Base-by-base conservation (phyloP, 2,113 vertebrate genomes). In the Myiozetetes cayanensis region DNA sequence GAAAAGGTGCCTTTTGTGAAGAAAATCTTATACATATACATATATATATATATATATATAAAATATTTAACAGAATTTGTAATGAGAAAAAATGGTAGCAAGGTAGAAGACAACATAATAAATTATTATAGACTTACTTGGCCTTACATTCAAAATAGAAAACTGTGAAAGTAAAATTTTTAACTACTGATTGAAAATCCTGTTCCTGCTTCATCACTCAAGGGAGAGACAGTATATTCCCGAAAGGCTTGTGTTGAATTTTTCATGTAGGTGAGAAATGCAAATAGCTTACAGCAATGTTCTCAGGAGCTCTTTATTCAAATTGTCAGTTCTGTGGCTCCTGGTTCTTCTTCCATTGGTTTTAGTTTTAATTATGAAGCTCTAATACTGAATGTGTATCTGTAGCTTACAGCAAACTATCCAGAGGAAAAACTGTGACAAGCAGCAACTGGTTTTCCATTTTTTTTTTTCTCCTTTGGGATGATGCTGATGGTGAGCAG, bases 191-290 rank as follows among this genome's bases (percentile, higher is more conserved):
- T 62, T 82, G 70, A 96, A 92, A 94, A 76, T 82, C 44, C 33
- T 79, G 8, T 82, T 89, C 8, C 41, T 82, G 58, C 56, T 89
- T 89, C 53, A 33, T 87, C 55, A 53, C 27, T 79, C 74, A 56
- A 53, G 50, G 43, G 47, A 83, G 37, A 75, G 52, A 56, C 30
- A 93, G 79, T 86, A 50, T 86, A 91, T 89, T 59, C 86, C 58
- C 67, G 33, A 94, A 95, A 91, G 27, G 9, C 52, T 67, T 85
- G 12, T 78, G 22, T 43, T 76, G 41, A 67, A 74, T 89, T 92
- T 70, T 94, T 84, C 87, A 55, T 73, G 63, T 90, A 85, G 76
- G 39, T 92, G 71, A 93, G 65, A 96, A 95, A 94, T 88, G 70
- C 66, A 47, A 83, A 90, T 73, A 91, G 58, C 47, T 67, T 77